phyloP scores from a whole-genome alignment of 2,888 invertebrate species.

The Troglohyphantes excavatus region DNA sequence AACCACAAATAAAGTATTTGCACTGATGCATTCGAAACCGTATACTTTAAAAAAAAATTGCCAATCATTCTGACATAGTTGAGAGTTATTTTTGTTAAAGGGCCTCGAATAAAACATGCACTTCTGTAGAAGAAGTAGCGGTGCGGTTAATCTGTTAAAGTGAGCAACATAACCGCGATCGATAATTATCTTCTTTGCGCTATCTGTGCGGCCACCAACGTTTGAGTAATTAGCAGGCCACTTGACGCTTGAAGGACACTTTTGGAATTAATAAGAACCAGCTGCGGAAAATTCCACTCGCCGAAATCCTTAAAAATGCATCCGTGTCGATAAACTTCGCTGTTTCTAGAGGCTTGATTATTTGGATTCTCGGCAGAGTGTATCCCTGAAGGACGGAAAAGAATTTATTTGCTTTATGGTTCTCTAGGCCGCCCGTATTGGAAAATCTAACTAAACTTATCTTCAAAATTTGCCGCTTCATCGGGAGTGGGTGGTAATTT shows the following conservation, averaged over 20 bases:
- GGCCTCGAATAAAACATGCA: background rate
- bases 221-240: slow-evolving; percentile 50
- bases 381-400: slow-evolving; percentile 3
- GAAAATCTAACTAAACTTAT: background rate
- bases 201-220: slow-evolving; percentile 19
- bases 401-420: slow-evolving; percentile 24
- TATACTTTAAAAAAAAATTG: no score
- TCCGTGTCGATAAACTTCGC: slow-evolving; percentile 25
- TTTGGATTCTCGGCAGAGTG: background rate
- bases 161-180: slow-evolving; percentile 35
- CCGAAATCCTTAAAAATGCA: slow-evolving; percentile 28
- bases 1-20: no score
- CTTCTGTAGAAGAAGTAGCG: background rate
- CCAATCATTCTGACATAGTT: no score
- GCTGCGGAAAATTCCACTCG: background rate
- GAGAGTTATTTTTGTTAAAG: no score
- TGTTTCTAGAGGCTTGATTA: background rate
- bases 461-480: slow-evolving; percentile 1
- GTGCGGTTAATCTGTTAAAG: slow-evolving; percentile 33
- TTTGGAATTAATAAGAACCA: slow-evolving; percentile 55
- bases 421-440: background rate
- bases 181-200: slow-evolving; percentile 23
- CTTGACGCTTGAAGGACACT: slow-evolving; percentile 59
- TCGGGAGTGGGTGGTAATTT: background rate
- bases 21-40: no score